Evolutionary conservation across 1,140 invertebrate species (phyloP), one percentile per base, ranked within the genome.

Genomic region (Drosophila nannoptera): DNA sequence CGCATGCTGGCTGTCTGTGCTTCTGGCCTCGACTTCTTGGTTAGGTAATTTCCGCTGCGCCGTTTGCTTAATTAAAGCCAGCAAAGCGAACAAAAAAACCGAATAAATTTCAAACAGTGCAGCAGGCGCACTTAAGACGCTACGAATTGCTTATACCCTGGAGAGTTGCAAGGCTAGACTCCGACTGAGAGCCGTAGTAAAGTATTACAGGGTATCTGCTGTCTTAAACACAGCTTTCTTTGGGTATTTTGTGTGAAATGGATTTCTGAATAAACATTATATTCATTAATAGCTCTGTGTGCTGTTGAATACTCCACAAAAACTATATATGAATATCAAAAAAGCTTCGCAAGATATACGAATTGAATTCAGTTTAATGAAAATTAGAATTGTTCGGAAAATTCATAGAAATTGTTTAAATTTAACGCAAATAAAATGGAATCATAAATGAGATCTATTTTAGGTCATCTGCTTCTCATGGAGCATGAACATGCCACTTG

Each of bases 21-120:
- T 36, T 68, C 65, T 56, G 45, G 35, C 43, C 45, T 49, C 31
- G 46, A 29, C 31, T 40, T 14, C 42, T 59, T 46, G 50, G 54
- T 63, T 35, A 60, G 36, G 63, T 58, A 50, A 58, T 60, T 67
- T 65, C 55, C 36, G 59, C 29, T 12, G 32, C 43, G 52, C 63
- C 50, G 72, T 75, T 78, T 63, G 59, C 50, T 59, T 82, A 82
- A 83, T 82, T 78, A 82, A 82, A 78, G 78, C 48, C 70, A 67
- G 48, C 66, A 50, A 49, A n/a, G 31, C 49, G 36, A 14, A 52
- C 64, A 46, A 61, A 53, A 53, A 43, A 63, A 33, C 36, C 43
- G 7, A 43, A 69, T 81, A 69, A 62, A 73, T 80, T 80, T 69
- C 50, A 77, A 46, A 33, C 36, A 9, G 38, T 36, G 5, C 36